Conservation (phyloP, 2,888 invertebrate genomes). For the Isotomurus palustris region DNA sequence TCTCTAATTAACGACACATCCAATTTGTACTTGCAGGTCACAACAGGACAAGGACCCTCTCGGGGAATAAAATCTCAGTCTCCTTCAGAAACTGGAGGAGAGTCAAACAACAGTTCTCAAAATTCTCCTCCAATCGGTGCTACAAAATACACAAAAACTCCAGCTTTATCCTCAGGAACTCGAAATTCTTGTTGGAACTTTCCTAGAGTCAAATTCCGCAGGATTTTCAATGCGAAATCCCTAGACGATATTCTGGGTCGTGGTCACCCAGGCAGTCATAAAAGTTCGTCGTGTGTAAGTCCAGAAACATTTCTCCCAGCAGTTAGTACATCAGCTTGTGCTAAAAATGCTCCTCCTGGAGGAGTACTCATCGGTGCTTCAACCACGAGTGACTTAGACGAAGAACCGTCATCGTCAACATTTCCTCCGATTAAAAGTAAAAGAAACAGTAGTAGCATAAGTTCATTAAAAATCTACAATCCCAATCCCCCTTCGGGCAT, state of each 20-base stretch:
- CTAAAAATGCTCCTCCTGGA: constrained; percentile 8
- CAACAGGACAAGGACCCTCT: too few relatives aligned
- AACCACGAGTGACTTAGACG: constrained; percentile 16
- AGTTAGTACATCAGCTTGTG: constrained; percentile 13
- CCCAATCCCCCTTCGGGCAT: background rate
- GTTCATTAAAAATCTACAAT: background rate
- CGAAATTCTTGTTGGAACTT: constrained; percentile 40
- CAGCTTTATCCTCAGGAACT: too few relatives aligned
- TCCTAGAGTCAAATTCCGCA: constrained; percentile 41
- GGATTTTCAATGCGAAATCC: constrained; percentile 44
- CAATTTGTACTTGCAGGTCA: too few relatives aligned
- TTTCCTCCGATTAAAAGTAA: background rate
- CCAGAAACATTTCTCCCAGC: background rate
- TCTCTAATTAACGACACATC: too few relatives aligned
- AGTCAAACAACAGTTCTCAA: too few relatives aligned
- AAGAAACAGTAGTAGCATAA: background rate
- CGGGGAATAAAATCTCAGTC: too few relatives aligned
- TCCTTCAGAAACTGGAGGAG: too few relatives aligned
- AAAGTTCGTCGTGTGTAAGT: background rate
- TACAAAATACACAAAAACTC: too few relatives aligned
- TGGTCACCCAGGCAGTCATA: background rate
- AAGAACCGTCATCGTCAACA: too few relatives aligned
- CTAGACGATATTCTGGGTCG: constrained; percentile 43
- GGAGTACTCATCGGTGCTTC: constrained; percentile 16
- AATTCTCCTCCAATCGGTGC: too few relatives aligned